Percentiles rank a stretch among this genome's conserved stretches.
Conservation (phyloP, 2,113 vertebrate genomes). For the Sardina pilchardus region DNA sequence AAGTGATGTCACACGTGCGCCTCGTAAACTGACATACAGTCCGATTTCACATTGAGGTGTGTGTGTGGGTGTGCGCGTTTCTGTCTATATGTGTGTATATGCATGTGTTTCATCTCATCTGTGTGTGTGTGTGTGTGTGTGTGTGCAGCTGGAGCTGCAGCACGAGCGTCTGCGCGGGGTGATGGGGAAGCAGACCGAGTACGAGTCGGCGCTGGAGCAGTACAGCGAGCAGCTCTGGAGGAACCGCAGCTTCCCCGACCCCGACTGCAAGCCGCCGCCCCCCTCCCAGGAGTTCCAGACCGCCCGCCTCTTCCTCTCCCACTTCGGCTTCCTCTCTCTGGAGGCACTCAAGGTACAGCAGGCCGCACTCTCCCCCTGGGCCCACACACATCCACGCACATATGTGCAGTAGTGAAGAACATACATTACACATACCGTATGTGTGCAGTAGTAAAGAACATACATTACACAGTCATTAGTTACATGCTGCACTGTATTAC, state of each 20-base stretch:
- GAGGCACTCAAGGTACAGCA: slow-evolving; percentile 83
- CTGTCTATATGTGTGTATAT: no score
- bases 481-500: no score
- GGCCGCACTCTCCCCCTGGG: no score
- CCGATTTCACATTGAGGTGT: background rate
- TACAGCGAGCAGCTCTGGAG: slow-evolving; percentile 78
- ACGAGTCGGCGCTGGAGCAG: slow-evolving; percentile 79
- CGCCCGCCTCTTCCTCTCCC: slow-evolving; percentile 87
- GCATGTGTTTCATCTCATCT: no score
- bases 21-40: no score
- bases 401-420: no score
- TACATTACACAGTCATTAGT: no score
- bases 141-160: slow-evolving; percentile 78
- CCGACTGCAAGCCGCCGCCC: slow-evolving; percentile 78
- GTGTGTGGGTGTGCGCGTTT: no score
- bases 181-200: slow-evolving; percentile 84
- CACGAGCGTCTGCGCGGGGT: slow-evolving; percentile 80
- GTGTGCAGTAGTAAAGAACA: no score
- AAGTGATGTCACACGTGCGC: background rate
- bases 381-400: no score
- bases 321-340: slow-evolving; percentile 89
- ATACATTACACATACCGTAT: no score
- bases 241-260: slow-evolving; percentile 80
- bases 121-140: slow-evolving; percentile 24
- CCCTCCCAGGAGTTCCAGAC: slow-evolving; percentile 86